phyloP scores from a whole-genome alignment of 2,797 vertebrate species.

The Sebastes hubbsi region DNA sequence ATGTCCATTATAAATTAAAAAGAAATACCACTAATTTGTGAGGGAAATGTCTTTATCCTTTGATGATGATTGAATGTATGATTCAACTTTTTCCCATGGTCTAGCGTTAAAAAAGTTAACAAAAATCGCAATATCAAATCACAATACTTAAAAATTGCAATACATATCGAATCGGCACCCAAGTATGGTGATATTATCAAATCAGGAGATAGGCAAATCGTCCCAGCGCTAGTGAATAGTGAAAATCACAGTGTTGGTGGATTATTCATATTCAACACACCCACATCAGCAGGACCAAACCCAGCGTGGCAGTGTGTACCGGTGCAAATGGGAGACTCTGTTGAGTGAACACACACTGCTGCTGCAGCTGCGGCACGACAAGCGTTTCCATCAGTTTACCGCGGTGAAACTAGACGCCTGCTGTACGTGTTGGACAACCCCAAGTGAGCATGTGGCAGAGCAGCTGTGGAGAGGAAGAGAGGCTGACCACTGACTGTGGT shows the following conservation, averaged over 20 bases:
- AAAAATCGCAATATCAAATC: too few relatives aligned
- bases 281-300: not conserved
- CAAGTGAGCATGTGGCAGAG: conserved; percentile 47
- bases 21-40: too few relatives aligned
- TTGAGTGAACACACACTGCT: not conserved
- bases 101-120: too few relatives aligned
- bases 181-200: rapidly evolving
- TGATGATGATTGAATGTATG: too few relatives aligned
- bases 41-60: too few relatives aligned
- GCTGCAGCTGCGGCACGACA: not conserved
- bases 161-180: too few relatives aligned
- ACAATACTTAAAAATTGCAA: too few relatives aligned
- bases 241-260: not conserved
- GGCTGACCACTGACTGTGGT: conserved; percentile 32
- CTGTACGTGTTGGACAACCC: conserved; percentile 10
- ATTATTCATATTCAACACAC: not conserved
- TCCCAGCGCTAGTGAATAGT: too few relatives aligned
- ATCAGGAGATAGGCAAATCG: too few relatives aligned
- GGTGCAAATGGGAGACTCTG: not conserved
- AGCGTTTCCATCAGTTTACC: not conserved
- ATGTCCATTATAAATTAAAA: too few relatives aligned
- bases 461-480: conserved; percentile 48
- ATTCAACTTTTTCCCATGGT: too few relatives aligned
- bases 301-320: not conserved
- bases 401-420: not conserved